phyloP scores from a whole-genome alignment of 2,113 vertebrate species.

The Acrocephalus kingi region DNA sequence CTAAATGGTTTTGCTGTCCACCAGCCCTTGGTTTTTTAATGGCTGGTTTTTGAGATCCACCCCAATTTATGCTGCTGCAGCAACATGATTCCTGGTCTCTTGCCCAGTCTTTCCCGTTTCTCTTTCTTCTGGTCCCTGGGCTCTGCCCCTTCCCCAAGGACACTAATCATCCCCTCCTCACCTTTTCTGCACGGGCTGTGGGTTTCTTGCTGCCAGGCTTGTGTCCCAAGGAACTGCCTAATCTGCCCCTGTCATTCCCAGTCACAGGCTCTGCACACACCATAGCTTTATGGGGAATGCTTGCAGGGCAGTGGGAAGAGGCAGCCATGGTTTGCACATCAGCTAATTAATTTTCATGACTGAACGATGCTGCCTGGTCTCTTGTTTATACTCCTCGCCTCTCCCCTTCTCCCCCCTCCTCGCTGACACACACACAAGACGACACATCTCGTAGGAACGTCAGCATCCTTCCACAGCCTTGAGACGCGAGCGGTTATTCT shows the following conservation, averaged over 20 bases:
- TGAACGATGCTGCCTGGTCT: conserved; percentile 53
- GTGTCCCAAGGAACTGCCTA: conserved; percentile 46
- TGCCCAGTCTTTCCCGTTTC: rapidly evolving
- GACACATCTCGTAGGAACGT: conserved; percentile 42
- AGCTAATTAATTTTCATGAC: conserved; percentile 68
- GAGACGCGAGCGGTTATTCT: conserved; percentile 43
- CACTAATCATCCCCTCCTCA: not conserved
- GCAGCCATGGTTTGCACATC: conserved; percentile 52
- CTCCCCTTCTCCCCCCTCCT: conserved; percentile 29
- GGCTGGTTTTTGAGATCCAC: not conserved
- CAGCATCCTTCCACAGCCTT: conserved; percentile 53
- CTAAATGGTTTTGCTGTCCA: not conserved
- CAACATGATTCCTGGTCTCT: not conserved
- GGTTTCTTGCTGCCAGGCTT: conserved; percentile 50
- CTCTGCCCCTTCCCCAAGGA: not conserved
- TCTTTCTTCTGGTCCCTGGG: not conserved
- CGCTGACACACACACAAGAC: conserved; percentile 54
- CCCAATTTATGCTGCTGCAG: not conserved
- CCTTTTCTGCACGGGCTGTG: not conserved
- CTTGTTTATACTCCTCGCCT: conserved; percentile 41
- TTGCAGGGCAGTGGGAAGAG: conserved; percentile 53
- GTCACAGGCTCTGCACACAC: conserved; percentile 41
- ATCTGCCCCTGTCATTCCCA: conserved; percentile 61
- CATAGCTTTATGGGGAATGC: conserved; percentile 28
- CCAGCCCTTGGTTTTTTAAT: not conserved